Percentiles rank a stretch among this genome's conserved stretches.
Evolutionary conservation across 2,888 invertebrate genomes (phyloP).

Genomic region (Xylota sylvarum): DNA sequence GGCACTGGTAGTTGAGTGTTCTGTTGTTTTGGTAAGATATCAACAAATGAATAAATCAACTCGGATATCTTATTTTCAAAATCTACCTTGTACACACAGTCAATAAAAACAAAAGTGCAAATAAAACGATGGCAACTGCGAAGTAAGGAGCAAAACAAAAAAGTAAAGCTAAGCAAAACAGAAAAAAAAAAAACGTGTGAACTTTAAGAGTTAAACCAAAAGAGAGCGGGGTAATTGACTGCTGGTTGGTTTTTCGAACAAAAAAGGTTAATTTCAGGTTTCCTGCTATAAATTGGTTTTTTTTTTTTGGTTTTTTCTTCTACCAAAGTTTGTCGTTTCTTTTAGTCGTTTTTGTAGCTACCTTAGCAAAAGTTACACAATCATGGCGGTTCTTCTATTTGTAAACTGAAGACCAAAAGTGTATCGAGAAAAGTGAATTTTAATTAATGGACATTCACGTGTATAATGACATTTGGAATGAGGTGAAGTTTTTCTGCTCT

Average conservation of each 20-base stretch:
- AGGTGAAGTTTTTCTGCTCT: slow-evolving; percentile 3
- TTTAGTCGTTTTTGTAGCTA: not conserved
- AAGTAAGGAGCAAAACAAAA: slow-evolving; percentile 13
- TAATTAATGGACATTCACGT: slow-evolving; percentile 33
- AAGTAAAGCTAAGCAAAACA: not conserved
- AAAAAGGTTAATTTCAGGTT: slow-evolving; percentile 56
- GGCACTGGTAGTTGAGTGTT: not conserved
- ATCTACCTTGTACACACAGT: slow-evolving; percentile 20
- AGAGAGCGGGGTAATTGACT: not conserved
- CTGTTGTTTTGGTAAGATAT: not conserved
- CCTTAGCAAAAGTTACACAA: slow-evolving; percentile 33
- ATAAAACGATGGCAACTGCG: slow-evolving; percentile 18
- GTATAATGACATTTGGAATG: slow-evolving; percentile 36
- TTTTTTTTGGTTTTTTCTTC: not conserved
- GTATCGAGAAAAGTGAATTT: slow-evolving; percentile 32
- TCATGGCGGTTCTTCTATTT: slow-evolving; percentile 13
- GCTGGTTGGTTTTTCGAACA: not conserved
- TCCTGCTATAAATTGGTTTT: slow-evolving; percentile 53
- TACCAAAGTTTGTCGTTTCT: slow-evolving; percentile 1
- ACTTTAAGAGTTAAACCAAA: slow-evolving; percentile 33
- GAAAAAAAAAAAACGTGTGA: slow-evolving; percentile 36
- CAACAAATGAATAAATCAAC: slow-evolving; percentile 50
- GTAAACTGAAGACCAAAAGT: not conserved
- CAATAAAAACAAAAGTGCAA: slow-evolving; percentile 24
- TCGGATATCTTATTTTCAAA: slow-evolving; percentile 9